Evolutionary conservation across 2,797 vertebrate genomes (phyloP), one percentile per base, ranked within the genome.

Genomic region (Heteromormyrus szaboi): DNA sequence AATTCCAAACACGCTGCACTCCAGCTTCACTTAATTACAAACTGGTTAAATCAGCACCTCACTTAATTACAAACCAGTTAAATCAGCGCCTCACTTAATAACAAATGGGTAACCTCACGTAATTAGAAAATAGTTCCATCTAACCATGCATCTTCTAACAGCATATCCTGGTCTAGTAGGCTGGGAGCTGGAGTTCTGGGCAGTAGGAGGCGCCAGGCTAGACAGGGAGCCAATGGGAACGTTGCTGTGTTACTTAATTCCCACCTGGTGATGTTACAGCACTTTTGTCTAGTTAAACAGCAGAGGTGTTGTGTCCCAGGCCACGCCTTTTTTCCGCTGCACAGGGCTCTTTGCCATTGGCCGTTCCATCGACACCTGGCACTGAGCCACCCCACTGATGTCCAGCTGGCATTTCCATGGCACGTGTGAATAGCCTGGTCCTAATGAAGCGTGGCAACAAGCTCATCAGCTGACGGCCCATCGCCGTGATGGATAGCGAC

Each of bases 401-500:
- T 41, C 84, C 84, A 50, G 84, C 79, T 51, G 48, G 51, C 2
- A 2, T 54, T 19, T 86, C 25, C 25, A 48, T 19, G 50, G 51
- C 6, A 25, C 22, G 90, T 65, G 90, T n/a, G 90, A 92, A 89
- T 89, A 87, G 90, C 90, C 89, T 89, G 89, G 91, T 90, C 90
- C 91, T 93, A 95, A 95, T 94, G 93, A 93, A 91, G 91, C 91
- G 79, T 93, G 92, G 93, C 92, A 91, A 86, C 84, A 41, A 56
- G 84, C 84, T 33, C 14, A 41, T 86, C 29, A 37, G 12, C 19
- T 9, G 50, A 33, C 29, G 14, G 84, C 22, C 51, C 25, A 7
- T 22, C 84, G 29, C 4, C 5, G 25, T 56, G 84, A 86, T 56
- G 22, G 51, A 84, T 54, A 25, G 50, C 22, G 84, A 17, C 81